A percentile compares a stretch with the other conserved stretches of the same genome.
These are phyloP conservation scores for Apamea crenata DNA, from an alignment of 2,888 invertebrate genomes.

Conservation along the genomic window DNA sequence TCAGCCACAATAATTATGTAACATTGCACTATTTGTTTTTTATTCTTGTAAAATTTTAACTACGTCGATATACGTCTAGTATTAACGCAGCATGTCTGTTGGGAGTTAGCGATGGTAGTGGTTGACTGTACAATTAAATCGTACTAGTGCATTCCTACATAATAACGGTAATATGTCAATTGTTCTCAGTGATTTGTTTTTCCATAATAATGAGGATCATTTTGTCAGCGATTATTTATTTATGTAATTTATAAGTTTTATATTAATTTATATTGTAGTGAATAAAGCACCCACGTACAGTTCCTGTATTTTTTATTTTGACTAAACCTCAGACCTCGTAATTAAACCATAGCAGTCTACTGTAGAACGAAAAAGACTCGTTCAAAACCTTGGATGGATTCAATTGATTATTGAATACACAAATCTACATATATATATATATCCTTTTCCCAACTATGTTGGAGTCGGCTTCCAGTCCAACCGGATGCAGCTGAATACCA, in stretches of 20 bases:
- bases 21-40: slow-evolving; percentile 13
- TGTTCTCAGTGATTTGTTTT: slow-evolving; percentile 58
- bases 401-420: background rate
- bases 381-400: background rate
- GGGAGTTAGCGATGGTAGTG: slow-evolving; percentile 11
- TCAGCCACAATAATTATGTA: slow-evolving; percentile 44
- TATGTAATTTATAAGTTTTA: slow-evolving; percentile 86
- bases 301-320: slow-evolving; percentile 58
- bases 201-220: slow-evolving; percentile 72
- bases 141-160: slow-evolving; percentile 70
- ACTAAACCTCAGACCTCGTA: background rate
- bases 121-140: slow-evolving; percentile 49
- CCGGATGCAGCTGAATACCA: too few species aligned
- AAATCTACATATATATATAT: too few species aligned
- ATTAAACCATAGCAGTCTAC: background rate
- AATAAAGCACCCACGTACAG: slow-evolving; percentile 83
- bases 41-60: slow-evolving; percentile 21
- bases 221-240: slow-evolving; percentile 87
- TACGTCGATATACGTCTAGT: background rate
- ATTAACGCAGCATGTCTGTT: slow-evolving; percentile 5
- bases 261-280: slow-evolving; percentile 87
- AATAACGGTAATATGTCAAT: slow-evolving; percentile 50
- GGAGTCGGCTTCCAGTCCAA: too few species aligned
- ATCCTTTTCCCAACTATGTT: too few species aligned
- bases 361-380: background rate